These are phyloP conservation scores for silkworm (Bombyx mori) DNA, from an alignment of 1,140 invertebrate genomes.

Conservation along the genomic window DNA sequence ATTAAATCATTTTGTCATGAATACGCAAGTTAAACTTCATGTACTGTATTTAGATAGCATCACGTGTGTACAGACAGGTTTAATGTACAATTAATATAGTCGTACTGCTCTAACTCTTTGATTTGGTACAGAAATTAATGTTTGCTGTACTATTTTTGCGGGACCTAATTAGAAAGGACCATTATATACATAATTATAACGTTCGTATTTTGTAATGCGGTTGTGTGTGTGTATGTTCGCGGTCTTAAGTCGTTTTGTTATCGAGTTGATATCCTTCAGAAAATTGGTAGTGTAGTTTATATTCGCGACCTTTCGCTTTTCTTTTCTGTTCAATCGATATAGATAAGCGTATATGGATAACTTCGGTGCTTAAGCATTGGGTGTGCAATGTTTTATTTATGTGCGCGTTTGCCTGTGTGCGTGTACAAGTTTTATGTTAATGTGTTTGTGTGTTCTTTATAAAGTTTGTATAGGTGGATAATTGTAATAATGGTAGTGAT, in stretches of 20 bases:
- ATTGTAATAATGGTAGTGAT: no score
- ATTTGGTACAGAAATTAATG: conserved; percentile 15
- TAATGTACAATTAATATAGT: conserved; percentile 13
- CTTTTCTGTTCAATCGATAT: conserved; percentile 18
- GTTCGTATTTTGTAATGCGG: conserved; percentile 9
- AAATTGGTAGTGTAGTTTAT: conserved; percentile 1
- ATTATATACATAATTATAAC: conserved; percentile 7
- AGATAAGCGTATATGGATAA: conserved; percentile 1
- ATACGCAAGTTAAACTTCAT: conserved; percentile 26
- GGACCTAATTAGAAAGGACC: conserved; percentile 13
- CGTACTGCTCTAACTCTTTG: conserved; percentile 22
- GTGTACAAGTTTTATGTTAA: conserved; percentile 1
- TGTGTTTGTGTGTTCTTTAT: neutral
- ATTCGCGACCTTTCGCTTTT: conserved; percentile 19
- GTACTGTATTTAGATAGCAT: conserved; percentile 17
- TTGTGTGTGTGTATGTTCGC: conserved; percentile 29
- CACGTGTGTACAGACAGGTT: conserved; percentile 14
- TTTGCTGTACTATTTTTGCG: conserved; percentile 7
- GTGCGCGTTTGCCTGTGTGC: neutral
- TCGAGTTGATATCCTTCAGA: conserved; percentile 20
- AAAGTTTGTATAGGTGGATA: no score
- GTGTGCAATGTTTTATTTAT: conserved; percentile 2
- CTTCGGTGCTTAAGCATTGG: neutral
- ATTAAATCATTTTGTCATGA: conserved; percentile 24
- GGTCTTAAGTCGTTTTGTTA: conserved; percentile 36